Evolutionary conservation across 2,888 invertebrate species (phyloP).

Genomic region (Blastobasis adustella): DNA sequence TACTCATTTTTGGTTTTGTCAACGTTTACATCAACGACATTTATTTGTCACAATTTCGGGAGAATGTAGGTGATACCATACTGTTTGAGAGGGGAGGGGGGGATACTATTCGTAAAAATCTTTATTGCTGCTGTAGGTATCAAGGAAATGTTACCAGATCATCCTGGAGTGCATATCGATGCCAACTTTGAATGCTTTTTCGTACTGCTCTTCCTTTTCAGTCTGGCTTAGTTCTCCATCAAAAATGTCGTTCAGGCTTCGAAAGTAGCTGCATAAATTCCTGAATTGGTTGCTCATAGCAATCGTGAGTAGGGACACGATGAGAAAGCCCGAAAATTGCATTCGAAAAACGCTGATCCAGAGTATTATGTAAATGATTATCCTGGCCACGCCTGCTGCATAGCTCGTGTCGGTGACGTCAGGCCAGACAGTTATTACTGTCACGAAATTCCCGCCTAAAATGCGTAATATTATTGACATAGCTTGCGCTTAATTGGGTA

Average conservation of each 20-base stretch:
- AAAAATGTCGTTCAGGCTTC: constrained; percentile 31
- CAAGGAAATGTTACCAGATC: too few relatives aligned
- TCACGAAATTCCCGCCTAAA: constrained; percentile 29
- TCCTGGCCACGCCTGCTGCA: constrained; percentile 18
- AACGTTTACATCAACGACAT: too few relatives aligned
- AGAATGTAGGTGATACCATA: too few relatives aligned
- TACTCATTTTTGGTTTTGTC: too few relatives aligned
- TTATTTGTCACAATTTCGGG: too few relatives aligned
- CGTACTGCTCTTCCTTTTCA: constrained; percentile 34
- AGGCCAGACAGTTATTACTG: constrained; percentile 33
- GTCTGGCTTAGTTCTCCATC: constrained; percentile 19
- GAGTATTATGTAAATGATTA: constrained; percentile 23
- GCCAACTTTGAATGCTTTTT: constrained; percentile 33
- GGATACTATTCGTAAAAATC: too few relatives aligned
- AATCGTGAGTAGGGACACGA: constrained; percentile 24
- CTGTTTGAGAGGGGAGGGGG: too few relatives aligned
- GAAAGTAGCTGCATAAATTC: constrained; percentile 40
- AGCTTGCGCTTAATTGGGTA: too few relatives aligned
- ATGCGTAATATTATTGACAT: neutral
- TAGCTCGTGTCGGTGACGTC: constrained; percentile 23
- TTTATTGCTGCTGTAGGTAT: too few relatives aligned
- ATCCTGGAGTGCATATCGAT: constrained; percentile 29
- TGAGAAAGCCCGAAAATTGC: constrained; percentile 15
- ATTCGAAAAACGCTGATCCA: constrained; percentile 24
- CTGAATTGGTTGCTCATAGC: constrained; percentile 35